Percentiles rank a stretch among this genome's conserved stretches.
Conservation (phyloP, 2,888 invertebrate genomes). For the Tetropium fuscum region DNA sequence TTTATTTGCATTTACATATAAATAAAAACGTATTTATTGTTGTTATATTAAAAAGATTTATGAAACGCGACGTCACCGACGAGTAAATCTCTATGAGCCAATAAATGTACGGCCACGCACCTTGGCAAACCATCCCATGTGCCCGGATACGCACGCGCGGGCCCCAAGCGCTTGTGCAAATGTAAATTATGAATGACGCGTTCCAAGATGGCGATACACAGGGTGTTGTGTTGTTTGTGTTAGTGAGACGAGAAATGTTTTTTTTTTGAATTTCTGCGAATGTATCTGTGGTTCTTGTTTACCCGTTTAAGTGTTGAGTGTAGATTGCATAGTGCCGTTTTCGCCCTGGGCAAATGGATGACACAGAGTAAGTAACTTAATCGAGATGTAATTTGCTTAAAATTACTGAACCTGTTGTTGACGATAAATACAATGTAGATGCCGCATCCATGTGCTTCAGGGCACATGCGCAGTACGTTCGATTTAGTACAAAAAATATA, state of each 20-base stretch:
- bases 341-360: slow-evolving; percentile 32
- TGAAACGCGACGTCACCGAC: too few relatives aligned
- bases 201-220: slow-evolving; percentile 54
- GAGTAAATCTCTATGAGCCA: too few relatives aligned
- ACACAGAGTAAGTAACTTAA: slow-evolving; percentile 38
- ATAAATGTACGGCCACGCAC: too few relatives aligned
- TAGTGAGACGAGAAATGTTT: slow-evolving; percentile 35
- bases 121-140: background rate
- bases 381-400: slow-evolving; percentile 34
- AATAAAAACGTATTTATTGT: too few relatives aligned
- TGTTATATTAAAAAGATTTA: too few relatives aligned
- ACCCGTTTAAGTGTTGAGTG: slow-evolving; percentile 8
- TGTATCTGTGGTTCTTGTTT: slow-evolving; percentile 11
- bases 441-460: slow-evolving; percentile 40
- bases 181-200: slow-evolving; percentile 38
- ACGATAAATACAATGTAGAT: slow-evolving; percentile 39
- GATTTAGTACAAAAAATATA: slow-evolving; percentile 31
- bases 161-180: slow-evolving; percentile 35
- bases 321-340: slow-evolving; percentile 6
- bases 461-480: slow-evolving; percentile 43
- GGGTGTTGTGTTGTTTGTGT: slow-evolving; percentile 51
- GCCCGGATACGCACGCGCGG: slow-evolving; percentile 1
- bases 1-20: too few relatives aligned
- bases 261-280: slow-evolving; percentile 29
- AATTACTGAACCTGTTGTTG: slow-evolving; percentile 38